Percentiles rank a stretch among this genome's conserved stretches.
Evolutionary conservation across 23 tunicate genomes (phyloP).

Genomic region (Trididemnum miniatum): DNA sequence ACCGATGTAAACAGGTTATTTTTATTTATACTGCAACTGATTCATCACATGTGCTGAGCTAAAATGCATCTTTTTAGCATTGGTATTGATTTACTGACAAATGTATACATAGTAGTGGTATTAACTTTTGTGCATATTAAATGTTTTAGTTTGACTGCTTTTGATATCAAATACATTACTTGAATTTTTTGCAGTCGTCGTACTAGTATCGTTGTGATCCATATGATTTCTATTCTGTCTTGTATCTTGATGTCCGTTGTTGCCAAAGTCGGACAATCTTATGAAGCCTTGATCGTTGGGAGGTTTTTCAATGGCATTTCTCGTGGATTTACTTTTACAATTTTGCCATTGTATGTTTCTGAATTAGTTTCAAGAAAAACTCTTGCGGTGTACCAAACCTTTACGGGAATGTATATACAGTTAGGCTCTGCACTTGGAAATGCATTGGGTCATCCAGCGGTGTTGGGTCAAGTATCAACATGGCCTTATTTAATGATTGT

Average conservation of each 20-base stretch:
- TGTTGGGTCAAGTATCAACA: conserved; percentile 40
- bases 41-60: too few relatives aligned
- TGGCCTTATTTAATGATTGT: conserved; percentile 36
- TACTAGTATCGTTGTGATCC: conserved; percentile 18
- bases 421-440: conserved; percentile 42
- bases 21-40: too few relatives aligned
- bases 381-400: conserved; percentile 44
- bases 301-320: conserved; percentile 52
- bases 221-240: conserved; percentile 41
- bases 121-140: too few relatives aligned
- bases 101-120: too few relatives aligned
- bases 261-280: conserved; percentile 44
- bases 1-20: too few relatives aligned
- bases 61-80: too few relatives aligned
- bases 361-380: conserved; percentile 51
- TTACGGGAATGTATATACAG: background rate
- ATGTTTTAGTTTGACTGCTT: too few relatives aligned
- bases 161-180: too few relatives aligned
- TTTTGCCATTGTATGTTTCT: conserved; percentile 38
- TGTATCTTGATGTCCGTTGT: conserved; percentile 47
- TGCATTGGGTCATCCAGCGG: conserved; percentile 19
- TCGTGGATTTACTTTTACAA: conserved; percentile 43
- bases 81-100: too few relatives aligned
- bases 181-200: conserved; percentile 44
- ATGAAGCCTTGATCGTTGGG: conserved; percentile 62